Base-by-base conservation (phyloP, 2,888 invertebrate species). In the Synanthedon vespiformis region DNA sequence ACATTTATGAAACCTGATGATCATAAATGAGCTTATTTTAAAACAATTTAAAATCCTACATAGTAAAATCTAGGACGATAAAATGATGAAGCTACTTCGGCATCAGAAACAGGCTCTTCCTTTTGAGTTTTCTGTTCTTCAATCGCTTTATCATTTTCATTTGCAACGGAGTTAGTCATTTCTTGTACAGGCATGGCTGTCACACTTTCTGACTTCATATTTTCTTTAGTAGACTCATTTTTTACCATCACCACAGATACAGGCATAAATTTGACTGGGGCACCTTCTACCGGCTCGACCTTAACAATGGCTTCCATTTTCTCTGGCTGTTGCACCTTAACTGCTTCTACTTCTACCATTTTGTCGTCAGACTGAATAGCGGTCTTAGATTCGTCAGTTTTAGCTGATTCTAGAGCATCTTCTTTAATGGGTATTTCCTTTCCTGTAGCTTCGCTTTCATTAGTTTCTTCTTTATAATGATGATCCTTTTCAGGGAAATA, bases 41-140 rank as follows among this genome's bases (percentile, higher is more conserved):
- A 52, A 53, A 14, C n/a, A 40, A 52, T 57, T 18, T 69, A 77
- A 56, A 66, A 71, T 40, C 71, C 65, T 53, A 82, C 66, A 48
- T 80, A 85, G 55, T 83, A 85, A 57, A 78, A 62, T 64, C 71
- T 77, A 5, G 84, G 76, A 57, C 73, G 76, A 53, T 80, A 85
- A 58, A 70, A 85, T 3, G 86, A 86, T n/a, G 86, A 81, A 12
- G 85, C 80, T 16, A 70, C 75, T 54, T 82, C 84, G 2, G 85
- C 80, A 63, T 86, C 86, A 12, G 67, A 52, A 27, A 55, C 55
- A 40, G 61, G 49, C 34, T 72, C 71, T 51, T 66, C 67, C 55
- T 66, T 62, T 2, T 64, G 61, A 16, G 22, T 18, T 51, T 56
- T 55, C 44, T 61, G 58, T 16, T 67, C 63, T 52, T 67, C 66